Conservation (phyloP, 2,888 invertebrate species). For the Pristionchus entomophagus region DNA sequence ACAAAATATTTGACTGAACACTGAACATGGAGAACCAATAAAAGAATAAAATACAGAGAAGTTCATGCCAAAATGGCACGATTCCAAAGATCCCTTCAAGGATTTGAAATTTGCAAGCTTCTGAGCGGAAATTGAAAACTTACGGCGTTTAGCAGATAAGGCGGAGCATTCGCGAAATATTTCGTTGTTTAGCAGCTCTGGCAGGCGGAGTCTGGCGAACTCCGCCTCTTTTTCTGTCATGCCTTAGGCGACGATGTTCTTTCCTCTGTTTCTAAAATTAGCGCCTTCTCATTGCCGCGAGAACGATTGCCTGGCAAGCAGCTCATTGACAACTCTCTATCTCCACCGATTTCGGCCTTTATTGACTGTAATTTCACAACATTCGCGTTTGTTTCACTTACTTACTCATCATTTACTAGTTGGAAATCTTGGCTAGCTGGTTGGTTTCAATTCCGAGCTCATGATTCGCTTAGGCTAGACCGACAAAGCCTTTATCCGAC, state of each 20-base stretch:
- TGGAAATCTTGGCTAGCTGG: background rate
- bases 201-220: background rate
- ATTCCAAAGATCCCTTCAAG: background rate
- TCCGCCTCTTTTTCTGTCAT: slow-evolving; percentile 20
- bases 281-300: background rate
- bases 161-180: too few species aligned
- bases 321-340: background rate
- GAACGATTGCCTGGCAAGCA: background rate
- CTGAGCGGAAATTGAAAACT: background rate
- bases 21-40: background rate
- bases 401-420: slow-evolving; percentile 18
- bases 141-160: background rate
- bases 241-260: slow-evolving; percentile 30
- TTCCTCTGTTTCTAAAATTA: background rate
- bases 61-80: background rate
- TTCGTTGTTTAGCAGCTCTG: too few species aligned
- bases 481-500: background rate
- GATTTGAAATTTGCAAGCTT: too few species aligned
- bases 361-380: background rate
- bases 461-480: background rate
- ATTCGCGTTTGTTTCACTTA: background rate
- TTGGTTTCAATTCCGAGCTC: background rate
- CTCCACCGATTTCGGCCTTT: background rate
- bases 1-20: background rate
- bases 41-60: background rate